phyloP scores from a whole-genome alignment of 2,113 vertebrate species.

The Oryzias javanicus region DNA sequence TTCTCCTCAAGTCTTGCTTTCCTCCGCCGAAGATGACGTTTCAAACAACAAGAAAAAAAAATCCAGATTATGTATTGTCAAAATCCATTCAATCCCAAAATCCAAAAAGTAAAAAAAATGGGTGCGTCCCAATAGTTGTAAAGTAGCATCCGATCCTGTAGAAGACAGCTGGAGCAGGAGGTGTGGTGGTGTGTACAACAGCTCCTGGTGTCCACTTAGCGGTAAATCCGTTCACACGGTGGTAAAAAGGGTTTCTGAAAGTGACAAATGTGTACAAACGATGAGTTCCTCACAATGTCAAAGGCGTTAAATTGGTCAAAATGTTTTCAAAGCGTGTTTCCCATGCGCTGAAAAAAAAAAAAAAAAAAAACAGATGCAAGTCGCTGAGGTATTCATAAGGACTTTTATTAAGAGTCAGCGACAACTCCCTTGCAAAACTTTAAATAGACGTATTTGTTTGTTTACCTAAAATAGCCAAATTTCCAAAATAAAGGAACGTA shows the following conservation, averaged over 20 bases:
- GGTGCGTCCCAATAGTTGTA: slow-evolving; percentile 27
- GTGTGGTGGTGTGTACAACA: slow-evolving; percentile 61
- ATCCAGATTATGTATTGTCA: slow-evolving; percentile 59
- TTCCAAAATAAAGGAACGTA: slow-evolving; percentile 42
- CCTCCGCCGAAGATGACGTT: slow-evolving; percentile 19
- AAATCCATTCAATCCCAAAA: slow-evolving; percentile 62
- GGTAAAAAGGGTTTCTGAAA: slow-evolving; percentile 28
- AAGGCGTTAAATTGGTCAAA: neutral
- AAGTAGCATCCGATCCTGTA: slow-evolving; percentile 25
- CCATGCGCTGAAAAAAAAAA: neutral
- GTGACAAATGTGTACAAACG: slow-evolving; percentile 12
- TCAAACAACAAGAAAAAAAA: slow-evolving; percentile 9
- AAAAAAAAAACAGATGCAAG: neutral
- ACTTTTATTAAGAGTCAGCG: neutral
- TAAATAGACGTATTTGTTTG: neutral
- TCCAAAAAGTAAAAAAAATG: neutral
- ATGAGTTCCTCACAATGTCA: neutral
- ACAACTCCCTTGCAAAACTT: neutral
- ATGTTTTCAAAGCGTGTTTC: slow-evolving; percentile 52
- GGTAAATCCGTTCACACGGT: slow-evolving; percentile 12
- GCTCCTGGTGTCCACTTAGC: slow-evolving; percentile 33
- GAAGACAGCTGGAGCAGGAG: slow-evolving; percentile 26
- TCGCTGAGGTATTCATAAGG: slow-evolving; percentile 1
- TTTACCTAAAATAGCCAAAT: neutral
- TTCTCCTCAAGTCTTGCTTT: slow-evolving; percentile 34